Evolutionary conservation across 2,797 vertebrate species (phyloP).

Genomic region (Luscinia megarhynchos): DNA sequence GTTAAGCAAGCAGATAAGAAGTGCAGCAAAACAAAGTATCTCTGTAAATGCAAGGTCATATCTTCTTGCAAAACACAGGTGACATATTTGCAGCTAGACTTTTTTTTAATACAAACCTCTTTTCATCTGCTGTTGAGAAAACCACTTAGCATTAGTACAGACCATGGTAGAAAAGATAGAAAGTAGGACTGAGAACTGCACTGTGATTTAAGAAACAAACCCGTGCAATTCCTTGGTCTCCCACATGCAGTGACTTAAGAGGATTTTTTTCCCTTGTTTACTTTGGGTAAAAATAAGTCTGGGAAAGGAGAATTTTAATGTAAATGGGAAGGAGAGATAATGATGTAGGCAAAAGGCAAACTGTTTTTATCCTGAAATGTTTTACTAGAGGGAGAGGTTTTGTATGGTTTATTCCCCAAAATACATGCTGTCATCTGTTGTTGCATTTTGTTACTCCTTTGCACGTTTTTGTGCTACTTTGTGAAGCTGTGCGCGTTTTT

Average conservation of each 20-base stretch:
- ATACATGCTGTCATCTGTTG: not conserved
- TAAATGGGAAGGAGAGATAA: not conserved
- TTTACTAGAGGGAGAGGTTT: not conserved
- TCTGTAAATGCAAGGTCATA: conserved; percentile 12
- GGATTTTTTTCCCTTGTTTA: conserved; percentile 19
- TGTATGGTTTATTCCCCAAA: not conserved
- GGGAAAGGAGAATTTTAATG: not conserved
- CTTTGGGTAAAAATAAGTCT: not conserved
- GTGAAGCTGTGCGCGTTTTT: not conserved
- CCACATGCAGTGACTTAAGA: not conserved
- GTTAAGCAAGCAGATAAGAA: conserved; percentile 4
- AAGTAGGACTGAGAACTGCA: not conserved
- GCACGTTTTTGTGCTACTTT: not conserved
- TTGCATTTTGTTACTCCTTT: not conserved
- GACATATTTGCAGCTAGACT: not conserved
- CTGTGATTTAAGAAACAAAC: not conserved
- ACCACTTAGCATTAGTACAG: not conserved
- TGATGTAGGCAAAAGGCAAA: not conserved
- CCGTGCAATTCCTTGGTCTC: conserved; percentile 14
- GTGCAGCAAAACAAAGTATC: conserved; percentile 2
- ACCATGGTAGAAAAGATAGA: not conserved
- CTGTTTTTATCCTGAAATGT: not conserved
- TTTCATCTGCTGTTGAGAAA: not conserved
- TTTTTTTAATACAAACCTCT: not conserved
- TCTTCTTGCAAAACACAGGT: conserved; percentile 3